phyloP scores from a whole-genome alignment of 1,140 invertebrate genomes.

The Aplysia californica region DNA sequence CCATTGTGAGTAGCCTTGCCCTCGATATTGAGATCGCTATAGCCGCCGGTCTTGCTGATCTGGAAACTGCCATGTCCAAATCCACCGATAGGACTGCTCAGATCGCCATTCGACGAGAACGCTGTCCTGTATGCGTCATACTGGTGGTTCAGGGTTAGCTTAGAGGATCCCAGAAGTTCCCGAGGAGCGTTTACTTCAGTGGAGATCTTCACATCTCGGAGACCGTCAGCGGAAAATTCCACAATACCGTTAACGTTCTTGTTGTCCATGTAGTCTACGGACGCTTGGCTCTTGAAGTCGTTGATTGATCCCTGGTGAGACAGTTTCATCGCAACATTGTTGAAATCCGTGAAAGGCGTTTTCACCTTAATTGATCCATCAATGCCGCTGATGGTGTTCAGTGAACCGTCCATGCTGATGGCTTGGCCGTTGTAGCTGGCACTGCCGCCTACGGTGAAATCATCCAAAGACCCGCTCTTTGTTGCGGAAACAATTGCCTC shows the following conservation, averaged over 20 bases:
- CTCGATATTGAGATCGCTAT: not conserved
- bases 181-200: not conserved
- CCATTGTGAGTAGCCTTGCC: not conserved
- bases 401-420: no score
- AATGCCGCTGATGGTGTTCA: no score
- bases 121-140: not conserved
- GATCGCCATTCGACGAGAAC: not conserved
- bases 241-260: constrained; percentile 18
- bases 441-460: no score
- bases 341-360: constrained; percentile 7
- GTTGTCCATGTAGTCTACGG: constrained; percentile 21
- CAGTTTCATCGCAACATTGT: constrained; percentile 4
- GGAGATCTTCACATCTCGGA: not conserved
- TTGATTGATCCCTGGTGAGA: constrained; percentile 5
- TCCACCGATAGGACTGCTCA: constrained; percentile 9
- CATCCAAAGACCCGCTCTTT: no score
- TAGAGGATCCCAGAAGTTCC: not conserved
- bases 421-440: no score
- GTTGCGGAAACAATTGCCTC: no score
- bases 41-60: not conserved
- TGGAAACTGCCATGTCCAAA: not conserved
- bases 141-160: constrained; percentile 1
- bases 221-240: not conserved
- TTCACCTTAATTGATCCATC: no score
- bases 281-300: not conserved